Conservation (phyloP, 23 tunicate genomes). For the Ciona savignyi region DNA sequence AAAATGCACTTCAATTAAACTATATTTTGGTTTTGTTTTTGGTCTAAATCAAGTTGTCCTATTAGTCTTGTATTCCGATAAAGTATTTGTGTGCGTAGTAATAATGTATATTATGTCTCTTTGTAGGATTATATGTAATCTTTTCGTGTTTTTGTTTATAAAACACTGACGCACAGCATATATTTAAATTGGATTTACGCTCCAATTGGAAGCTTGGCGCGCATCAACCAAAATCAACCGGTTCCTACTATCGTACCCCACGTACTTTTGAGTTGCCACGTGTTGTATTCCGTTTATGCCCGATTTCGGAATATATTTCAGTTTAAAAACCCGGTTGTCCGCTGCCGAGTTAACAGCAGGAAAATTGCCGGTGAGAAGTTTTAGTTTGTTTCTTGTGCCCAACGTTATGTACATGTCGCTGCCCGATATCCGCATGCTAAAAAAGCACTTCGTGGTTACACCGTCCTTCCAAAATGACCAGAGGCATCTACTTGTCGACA, state of each 20-base stretch:
- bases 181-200: no score
- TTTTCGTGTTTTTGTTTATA: no score
- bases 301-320: background rate
- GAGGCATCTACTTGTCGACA: background rate
- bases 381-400: background rate
- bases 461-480: background rate
- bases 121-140: no score
- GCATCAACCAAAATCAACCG: background rate
- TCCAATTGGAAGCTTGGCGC: background rate
- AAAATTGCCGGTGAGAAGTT: background rate
- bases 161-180: no score
- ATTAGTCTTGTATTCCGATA: no score
- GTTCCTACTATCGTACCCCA: background rate
- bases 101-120: no score
- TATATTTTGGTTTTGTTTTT: no score
- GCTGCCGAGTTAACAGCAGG: background rate
- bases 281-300: background rate
- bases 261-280: background rate
- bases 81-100: no score
- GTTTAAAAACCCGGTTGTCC: background rate
- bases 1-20: no score
- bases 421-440: background rate
- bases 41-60: no score
- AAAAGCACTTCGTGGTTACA: background rate
- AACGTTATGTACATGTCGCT: background rate